Base-by-base conservation (phyloP, 2,113 vertebrate genomes). In the Phainopepla nitens region DNA sequence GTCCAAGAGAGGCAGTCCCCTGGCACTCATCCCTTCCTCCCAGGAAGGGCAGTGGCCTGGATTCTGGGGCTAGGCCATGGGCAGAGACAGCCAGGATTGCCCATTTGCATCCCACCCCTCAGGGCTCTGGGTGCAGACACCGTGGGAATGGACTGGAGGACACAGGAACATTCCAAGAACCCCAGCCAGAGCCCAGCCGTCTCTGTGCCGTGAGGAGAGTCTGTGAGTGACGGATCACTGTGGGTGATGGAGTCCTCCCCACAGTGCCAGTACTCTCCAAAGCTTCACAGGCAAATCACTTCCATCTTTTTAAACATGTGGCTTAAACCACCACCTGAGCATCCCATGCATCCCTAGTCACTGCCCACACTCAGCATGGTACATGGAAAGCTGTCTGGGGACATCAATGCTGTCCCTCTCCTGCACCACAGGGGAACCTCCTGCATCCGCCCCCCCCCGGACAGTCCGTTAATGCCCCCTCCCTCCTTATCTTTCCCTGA, bases 1-100 rank as follows among this genome's bases (percentile, higher is more conserved):
- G 41, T 29, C 33, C 0, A 0, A 23, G 19, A 7, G 2, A 27
- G 24, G 77, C 47, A n/a, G 42, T 13, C 14, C 60, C 8, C 42
- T 44, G 14, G 53, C 4, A 3, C 78, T 77, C 19, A 3, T 33
- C 36, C 49, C 29, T 51, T 96, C 75, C 60, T n/a, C 41, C 45
- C 24, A 49, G 25, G 36, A 42, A 27, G 39, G 3, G 1, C 33
- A 22, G 6, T 33, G n/a, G 27, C 51, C 62, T 29, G n/a, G 23
- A 18, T 25, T 20, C 2, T 2, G 42, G 14, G 39, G 39, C 39
- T 12, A 39, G 41, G 19, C 45, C 54, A 16, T 7, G 7, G 39
- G 47, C 7, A 29, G 71, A 61, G 16, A 42, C 13, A 53, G 29
- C 20, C 36, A 47, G 42, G n/a, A 35, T n/a, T 0, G 0, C 39